Base-by-base conservation (phyloP, 92 coral and sea anemone genomes). In the Porites lobata region DNA sequence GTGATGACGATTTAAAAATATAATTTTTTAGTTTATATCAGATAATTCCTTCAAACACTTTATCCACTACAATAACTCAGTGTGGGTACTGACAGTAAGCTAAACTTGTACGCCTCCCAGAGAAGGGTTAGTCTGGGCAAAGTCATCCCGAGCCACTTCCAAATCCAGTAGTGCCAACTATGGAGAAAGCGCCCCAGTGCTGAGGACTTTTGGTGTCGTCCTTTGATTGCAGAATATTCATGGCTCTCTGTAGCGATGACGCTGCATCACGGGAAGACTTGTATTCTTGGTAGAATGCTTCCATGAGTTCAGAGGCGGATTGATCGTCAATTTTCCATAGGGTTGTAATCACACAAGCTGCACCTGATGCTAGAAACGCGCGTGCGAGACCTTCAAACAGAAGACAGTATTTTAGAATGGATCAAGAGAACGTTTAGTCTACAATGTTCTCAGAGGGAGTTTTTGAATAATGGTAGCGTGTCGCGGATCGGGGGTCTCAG, bases 141-240 rank as follows among this genome's bases (percentile, higher is more conserved):
- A 29, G 32, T 29, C 32, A 29, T 2, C 32, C 32, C 32, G 32
- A 29, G 32, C 32, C 32, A 29, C 32, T 29, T 29, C 32, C 32
- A 29, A 29, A 29, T 29, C 86, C 88, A 11, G 93, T 84, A 9
- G 84, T 71, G 10, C 95, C 95, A 7, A 92, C 90, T 14, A 92
- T 92, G 0, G 93, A 84, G 38, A 92, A 92, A 53, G 95, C 95
- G 10, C 90, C 95, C 95, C 95, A 92, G n/a, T 89, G 80, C 38
- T 73, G 87, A 7, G 95, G 94, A 29, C 76, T 89, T 57, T 24
- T 56, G 4, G 92, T 72, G 38, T 80, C 63, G 0, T 79, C 76
- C 11, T 88, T 79, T 21, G 64, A 24, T 72, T 89, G 78, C 29
- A 89, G 83, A 12, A 10, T 47, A 72, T 69, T 83, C 95, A 92